phyloP scores from a whole-genome alignment of 30 jellyfish, hydroid and myxozoan genomes.

The Hydractinia echinata region DNA sequence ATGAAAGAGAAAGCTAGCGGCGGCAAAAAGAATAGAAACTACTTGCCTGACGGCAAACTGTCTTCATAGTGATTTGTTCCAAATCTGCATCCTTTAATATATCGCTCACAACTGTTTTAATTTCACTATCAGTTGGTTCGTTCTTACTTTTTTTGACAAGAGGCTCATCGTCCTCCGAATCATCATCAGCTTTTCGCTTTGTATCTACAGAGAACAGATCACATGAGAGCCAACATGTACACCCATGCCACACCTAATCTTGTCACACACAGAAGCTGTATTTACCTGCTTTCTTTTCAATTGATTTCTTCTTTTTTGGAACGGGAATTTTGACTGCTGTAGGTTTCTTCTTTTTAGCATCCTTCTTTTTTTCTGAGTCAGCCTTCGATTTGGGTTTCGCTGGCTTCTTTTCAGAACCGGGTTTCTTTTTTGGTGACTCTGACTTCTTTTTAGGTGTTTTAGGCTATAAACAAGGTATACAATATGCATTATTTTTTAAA shows the following conservation, averaged over 20 bases:
- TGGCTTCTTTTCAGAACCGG: conserved; percentile 19
- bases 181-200: conserved; percentile 31
- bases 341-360: conserved; percentile 42
- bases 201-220: neutral
- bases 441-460: neutral
- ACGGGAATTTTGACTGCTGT: conserved; percentile 56
- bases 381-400: neutral
- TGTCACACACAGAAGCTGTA: neutral
- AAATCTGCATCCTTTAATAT: conserved; percentile 72
- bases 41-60: conserved; percentile 70
- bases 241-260: neutral
- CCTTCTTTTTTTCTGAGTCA: neutral
- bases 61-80: conserved; percentile 86
- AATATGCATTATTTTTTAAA: neutral
- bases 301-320: conserved; percentile 51
- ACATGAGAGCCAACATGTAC: neutral
- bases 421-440: conserved; percentile 14
- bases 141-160: conserved; percentile 55
- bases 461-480: neutral
- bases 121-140: conserved; percentile 46
- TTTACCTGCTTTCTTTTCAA: conserved; percentile 32
- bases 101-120: conserved; percentile 48
- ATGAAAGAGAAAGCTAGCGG: neutral
- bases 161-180: conserved; percentile 73
- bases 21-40: neutral